Conservation (phyloP, 2,888 invertebrate genomes). For the Lithophane socia region DNA sequence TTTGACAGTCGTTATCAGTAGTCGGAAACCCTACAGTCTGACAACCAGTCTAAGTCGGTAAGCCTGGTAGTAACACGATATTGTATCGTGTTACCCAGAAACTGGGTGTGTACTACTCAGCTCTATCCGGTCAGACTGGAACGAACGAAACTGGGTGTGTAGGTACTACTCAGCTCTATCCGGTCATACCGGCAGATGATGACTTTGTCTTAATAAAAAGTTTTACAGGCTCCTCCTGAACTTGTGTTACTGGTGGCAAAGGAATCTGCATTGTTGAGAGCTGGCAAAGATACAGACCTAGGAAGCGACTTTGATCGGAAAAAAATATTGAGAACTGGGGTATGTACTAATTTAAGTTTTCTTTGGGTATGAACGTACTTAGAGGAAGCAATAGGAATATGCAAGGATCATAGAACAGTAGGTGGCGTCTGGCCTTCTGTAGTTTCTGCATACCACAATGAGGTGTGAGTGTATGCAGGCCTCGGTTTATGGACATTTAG, state of each 20-base stretch:
- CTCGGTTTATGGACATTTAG: no score
- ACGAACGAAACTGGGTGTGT: no score
- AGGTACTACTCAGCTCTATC: no score
- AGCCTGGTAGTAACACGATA: no score
- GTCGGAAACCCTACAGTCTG: neutral
- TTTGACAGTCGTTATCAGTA: neutral
- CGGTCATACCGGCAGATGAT: neutral
- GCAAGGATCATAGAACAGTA: neutral
- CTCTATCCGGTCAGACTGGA: no score
- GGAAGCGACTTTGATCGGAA: conserved; percentile 65
- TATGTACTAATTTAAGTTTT: conserved; percentile 60
- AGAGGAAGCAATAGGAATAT: neutral
- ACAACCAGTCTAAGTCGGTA: neutral
- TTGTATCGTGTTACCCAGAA: neutral
- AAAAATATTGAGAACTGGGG: conserved; percentile 77
- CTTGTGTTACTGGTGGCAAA: conserved; percentile 77
- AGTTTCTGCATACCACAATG: neutral
- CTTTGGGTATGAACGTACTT: neutral
- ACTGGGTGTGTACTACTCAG: neutral
- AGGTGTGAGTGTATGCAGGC: no score
- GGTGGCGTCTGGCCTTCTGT: neutral
- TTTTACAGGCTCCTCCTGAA: conserved; percentile 78
- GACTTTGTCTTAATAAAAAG: neutral
- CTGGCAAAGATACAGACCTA: conserved; percentile 64
- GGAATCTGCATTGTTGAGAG: conserved; percentile 72